These are phyloP conservation scores for Zoanthus sansibaricus DNA, from an alignment of 92 coral and sea anemone genomes.

Conservation along the genomic window DNA sequence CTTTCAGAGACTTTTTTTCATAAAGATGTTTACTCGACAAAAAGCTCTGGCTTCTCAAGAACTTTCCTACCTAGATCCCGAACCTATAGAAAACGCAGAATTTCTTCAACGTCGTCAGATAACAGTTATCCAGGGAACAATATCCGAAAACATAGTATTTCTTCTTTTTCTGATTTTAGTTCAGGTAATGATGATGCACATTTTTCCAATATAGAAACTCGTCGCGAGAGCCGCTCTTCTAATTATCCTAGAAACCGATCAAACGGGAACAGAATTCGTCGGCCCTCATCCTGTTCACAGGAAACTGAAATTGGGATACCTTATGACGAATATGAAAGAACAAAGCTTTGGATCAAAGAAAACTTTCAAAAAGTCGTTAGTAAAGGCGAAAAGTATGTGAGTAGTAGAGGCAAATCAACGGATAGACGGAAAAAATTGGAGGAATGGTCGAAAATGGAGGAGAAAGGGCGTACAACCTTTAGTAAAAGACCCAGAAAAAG, in stretches of 20 bases:
- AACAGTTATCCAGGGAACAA: background rate
- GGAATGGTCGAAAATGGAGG: background rate
- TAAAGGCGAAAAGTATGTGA: background rate
- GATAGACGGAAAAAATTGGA: background rate
- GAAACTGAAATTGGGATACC: too few species aligned
- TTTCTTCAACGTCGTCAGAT: background rate
- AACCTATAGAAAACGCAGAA: background rate
- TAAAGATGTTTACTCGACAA: background rate
- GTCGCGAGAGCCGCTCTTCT: background rate
- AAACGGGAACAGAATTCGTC: background rate
- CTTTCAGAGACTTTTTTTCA: background rate
- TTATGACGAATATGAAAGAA: constrained; percentile 40
- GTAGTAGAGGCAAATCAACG: background rate
- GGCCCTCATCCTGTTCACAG: background rate
- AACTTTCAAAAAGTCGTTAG: background rate
- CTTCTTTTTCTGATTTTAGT: background rate
- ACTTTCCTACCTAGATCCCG: background rate
- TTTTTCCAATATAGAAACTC: background rate
- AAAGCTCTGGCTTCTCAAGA: background rate
- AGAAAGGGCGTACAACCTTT: background rate
- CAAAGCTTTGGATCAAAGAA: constrained; percentile 30
- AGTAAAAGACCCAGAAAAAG: background rate
- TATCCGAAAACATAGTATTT: background rate
- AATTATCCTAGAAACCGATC: background rate
- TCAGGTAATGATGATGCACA: background rate